Evolutionary conservation across 2,797 vertebrate species (phyloP).

Genomic region (Kryptolebias ocellatus): DNA sequence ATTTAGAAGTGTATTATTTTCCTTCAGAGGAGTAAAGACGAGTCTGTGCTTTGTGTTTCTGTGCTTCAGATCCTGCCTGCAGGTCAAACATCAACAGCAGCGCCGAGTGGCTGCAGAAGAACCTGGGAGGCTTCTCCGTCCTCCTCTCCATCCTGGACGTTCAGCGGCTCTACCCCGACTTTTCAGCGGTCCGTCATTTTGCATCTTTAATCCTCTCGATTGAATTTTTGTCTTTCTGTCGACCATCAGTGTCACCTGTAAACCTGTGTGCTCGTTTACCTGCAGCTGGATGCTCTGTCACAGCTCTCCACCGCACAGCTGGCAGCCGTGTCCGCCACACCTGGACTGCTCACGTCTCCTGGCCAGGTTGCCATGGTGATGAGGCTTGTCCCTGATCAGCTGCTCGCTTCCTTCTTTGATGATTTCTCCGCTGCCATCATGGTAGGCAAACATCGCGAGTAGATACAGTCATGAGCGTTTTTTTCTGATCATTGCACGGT

Average conservation of each 20-base stretch:
- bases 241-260: neutral
- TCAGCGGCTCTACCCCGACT: constrained; percentile 52
- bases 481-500: no score
- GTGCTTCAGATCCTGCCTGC: constrained; percentile 70
- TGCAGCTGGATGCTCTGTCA: constrained; percentile 71
- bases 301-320: constrained; percentile 71
- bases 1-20: neutral
- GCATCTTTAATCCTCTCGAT: neutral
- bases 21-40: neutral
- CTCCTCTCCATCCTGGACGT: constrained; percentile 63
- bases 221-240: neutral
- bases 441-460: constrained; percentile 50
- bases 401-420: constrained; percentile 68
- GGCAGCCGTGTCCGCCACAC: constrained; percentile 67
- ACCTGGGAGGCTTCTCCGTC: constrained; percentile 70
- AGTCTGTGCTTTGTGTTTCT: constrained; percentile 10
- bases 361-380: constrained; percentile 67
- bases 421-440: constrained; percentile 53
- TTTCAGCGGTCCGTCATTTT: constrained; percentile 60
- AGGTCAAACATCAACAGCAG: constrained; percentile 43
- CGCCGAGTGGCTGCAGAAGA: constrained; percentile 71
- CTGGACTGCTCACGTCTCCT: constrained; percentile 63
- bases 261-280: neutral
- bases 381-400: constrained; percentile 45
- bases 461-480: no score